A percentile compares a stretch with the other conserved stretches of the same genome.
Evolutionary conservation across 2,888 invertebrate genomes (phyloP).

Genomic region (Automeris io): DNA sequence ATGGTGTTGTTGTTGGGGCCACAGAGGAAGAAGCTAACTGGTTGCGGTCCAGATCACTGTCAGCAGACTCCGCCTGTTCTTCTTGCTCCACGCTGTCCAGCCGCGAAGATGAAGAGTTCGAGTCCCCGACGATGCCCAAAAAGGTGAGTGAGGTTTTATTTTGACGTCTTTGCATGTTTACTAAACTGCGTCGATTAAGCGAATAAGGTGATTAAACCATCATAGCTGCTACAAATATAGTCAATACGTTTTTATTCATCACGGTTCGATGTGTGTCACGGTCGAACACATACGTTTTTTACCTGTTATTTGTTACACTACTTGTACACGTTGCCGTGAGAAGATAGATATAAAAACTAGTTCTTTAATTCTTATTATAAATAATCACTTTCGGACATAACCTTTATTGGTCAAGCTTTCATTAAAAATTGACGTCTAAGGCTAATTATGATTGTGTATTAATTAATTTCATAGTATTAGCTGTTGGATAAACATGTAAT

Average conservation of each 20-base stretch:
- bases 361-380: slow-evolving; percentile 2
- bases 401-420: too few relatives aligned
- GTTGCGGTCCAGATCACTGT: slow-evolving; percentile 67
- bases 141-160: slow-evolving; percentile 51
- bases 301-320: slow-evolving; percentile 6
- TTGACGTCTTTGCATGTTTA: not conserved
- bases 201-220: slow-evolving; percentile 2
- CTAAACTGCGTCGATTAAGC: not conserved
- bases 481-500: too few relatives aligned
- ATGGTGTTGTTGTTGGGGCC: slow-evolving; percentile 74
- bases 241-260: slow-evolving; percentile 6
- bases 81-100: slow-evolving; percentile 85
- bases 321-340: slow-evolving; percentile 7
- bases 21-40: slow-evolving; percentile 66
- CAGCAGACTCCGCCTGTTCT: slow-evolving; percentile 84
- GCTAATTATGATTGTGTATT: too few relatives aligned
- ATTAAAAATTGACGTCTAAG: too few relatives aligned
- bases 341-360: slow-evolving; percentile 5
- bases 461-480: too few relatives aligned
- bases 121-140: slow-evolving; percentile 62
- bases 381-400: too few relatives aligned
- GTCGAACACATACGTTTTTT: slow-evolving; percentile 8
- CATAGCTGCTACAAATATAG: slow-evolving; percentile 3
- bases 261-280: slow-evolving; percentile 9
- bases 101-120: slow-evolving; percentile 81